Evolutionary conservation across 2,888 invertebrate species (phyloP).

Genomic region (Oegoconia quadripuncta): DNA sequence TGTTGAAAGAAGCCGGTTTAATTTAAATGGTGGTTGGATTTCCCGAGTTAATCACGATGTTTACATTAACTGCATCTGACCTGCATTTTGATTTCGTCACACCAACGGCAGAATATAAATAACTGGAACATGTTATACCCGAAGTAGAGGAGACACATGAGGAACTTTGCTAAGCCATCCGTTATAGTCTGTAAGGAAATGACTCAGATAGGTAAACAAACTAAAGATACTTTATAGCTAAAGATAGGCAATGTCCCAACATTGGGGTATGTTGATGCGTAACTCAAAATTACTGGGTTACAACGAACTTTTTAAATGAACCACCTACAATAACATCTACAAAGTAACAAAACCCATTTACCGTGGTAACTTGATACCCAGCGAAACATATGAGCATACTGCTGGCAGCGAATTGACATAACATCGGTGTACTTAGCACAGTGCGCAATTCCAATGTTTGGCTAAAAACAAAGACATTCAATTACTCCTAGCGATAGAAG

Average conservation of each 20-base stretch:
- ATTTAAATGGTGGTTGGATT: not conserved
- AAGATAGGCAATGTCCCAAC: too few relatives aligned
- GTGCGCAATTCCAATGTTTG: conserved; percentile 44
- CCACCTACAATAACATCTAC: not conserved
- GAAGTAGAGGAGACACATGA: conserved; percentile 57
- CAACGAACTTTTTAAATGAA: not conserved
- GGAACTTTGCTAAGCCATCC: conserved; percentile 42
- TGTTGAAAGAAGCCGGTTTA: too few relatives aligned
- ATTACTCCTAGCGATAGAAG: too few relatives aligned
- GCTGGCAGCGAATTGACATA: conserved; percentile 56
- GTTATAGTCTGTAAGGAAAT: conserved; percentile 37
- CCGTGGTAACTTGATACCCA: conserved; percentile 59
- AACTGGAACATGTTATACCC: conserved; percentile 59
- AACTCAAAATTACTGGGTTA: too few relatives aligned
- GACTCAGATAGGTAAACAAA: too few relatives aligned
- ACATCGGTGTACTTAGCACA: conserved; percentile 57
- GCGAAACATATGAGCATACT: conserved; percentile 61
- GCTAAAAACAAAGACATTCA: conserved; percentile 29
- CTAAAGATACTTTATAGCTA: too few relatives aligned
- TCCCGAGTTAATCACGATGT: not conserved
- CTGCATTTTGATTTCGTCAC: conserved; percentile 60
- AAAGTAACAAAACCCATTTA: conserved; percentile 34
- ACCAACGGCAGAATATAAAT: conserved; percentile 63
- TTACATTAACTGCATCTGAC: conserved; percentile 27
- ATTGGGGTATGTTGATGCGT: too few relatives aligned